A percentile compares a stretch with the other conserved stretches of the same genome.
phyloP scores from a whole-genome alignment of 35 echinoderm and acorn worm species.

The Patiria miniata region DNA sequence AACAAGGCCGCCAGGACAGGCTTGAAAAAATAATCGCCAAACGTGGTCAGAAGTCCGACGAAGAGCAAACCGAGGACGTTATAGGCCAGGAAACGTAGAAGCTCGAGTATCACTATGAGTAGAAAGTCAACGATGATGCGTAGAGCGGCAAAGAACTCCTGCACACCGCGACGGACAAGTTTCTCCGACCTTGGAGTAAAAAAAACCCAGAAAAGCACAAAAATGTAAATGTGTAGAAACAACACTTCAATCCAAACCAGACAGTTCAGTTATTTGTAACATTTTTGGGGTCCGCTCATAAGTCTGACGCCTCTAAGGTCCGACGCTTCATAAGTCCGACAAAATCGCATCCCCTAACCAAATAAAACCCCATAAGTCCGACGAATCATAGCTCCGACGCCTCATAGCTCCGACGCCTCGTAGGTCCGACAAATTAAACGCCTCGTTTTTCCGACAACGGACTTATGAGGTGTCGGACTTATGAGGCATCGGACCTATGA shows the following conservation, averaged over 20 bases:
- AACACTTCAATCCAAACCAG: neutral
- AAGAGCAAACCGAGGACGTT: constrained; percentile 51
- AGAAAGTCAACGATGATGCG: constrained; percentile 74
- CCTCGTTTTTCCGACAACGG: no score
- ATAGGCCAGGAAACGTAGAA: constrained; percentile 51
- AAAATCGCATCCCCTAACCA: no score
- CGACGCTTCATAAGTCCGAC: no score
- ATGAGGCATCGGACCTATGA: no score
- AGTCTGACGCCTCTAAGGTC: no score
- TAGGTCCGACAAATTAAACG: no score
- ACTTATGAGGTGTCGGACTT: no score
- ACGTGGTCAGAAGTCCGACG: constrained; percentile 55
- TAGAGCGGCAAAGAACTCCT: constrained; percentile 57
- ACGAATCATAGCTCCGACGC: no score
- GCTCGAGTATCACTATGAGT: constrained; percentile 55
- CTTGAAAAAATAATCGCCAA: constrained; percentile 68
- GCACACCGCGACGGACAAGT: constrained; percentile 42
- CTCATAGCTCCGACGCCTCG: no score
- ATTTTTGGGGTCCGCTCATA: no score
- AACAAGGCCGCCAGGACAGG: constrained; percentile 53
- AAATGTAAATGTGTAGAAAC: neutral
- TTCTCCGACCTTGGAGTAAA: constrained; percentile 52
- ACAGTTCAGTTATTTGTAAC: neutral
- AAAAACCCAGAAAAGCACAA: neutral
- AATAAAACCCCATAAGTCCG: no score